Evolutionary conservation across 2,113 vertebrate genomes (phyloP).

Genomic region (Nothocercus julius): DNA sequence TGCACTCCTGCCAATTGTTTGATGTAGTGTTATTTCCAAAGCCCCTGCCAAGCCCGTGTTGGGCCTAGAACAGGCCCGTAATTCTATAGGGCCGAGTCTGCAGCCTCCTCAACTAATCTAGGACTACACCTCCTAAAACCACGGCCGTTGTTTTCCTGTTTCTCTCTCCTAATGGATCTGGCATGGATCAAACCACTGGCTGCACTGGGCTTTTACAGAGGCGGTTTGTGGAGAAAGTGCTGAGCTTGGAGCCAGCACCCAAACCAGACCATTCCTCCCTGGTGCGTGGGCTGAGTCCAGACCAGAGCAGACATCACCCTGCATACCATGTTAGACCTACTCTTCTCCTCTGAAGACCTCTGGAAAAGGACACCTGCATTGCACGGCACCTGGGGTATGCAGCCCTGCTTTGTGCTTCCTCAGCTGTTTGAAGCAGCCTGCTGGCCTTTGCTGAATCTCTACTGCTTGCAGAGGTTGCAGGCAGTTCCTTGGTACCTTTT

Average conservation of each 20-base stretch:
- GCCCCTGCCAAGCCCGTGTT: slow-evolving; percentile 57
- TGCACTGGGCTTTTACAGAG: not conserved
- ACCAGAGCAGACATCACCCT: not conserved
- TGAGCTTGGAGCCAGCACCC: not conserved
- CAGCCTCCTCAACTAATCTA: not conserved
- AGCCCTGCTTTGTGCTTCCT: not conserved
- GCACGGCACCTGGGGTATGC: fast-evolving
- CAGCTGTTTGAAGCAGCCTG: fast-evolving
- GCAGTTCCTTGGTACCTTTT: fast-evolving
- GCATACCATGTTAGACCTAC: fast-evolving
- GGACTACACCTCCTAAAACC: slow-evolving; percentile 15
- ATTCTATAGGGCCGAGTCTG: slow-evolving; percentile 33
- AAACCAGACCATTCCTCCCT: not conserved
- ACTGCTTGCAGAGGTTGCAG: fast-evolving
- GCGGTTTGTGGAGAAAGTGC: not conserved
- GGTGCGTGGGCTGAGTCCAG: not conserved
- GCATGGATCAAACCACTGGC: fast-evolving
- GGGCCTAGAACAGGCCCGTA: slow-evolving; percentile 55
- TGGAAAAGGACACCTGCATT: not conserved
- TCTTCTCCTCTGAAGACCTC: fast-evolving
- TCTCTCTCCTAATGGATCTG: not conserved
- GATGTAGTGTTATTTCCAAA: slow-evolving; percentile 78
- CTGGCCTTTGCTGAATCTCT: not conserved
- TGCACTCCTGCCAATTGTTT: slow-evolving; percentile 69
- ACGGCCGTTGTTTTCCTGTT: not conserved